Conservation (phyloP, 2,113 vertebrate genomes). For the Egretta garzetta region DNA sequence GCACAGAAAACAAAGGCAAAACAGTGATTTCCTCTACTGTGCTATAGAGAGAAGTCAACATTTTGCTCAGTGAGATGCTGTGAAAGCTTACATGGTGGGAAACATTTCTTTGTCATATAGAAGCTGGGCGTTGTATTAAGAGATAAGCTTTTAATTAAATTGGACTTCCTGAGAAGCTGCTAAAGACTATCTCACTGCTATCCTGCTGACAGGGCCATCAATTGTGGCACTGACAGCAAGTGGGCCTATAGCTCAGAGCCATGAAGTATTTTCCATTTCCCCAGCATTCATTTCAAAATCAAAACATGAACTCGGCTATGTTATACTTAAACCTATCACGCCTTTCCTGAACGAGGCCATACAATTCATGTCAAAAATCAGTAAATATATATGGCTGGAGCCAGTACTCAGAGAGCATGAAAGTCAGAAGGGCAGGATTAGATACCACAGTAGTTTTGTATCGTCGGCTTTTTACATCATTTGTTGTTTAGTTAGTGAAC, state of each 20-base stretch:
- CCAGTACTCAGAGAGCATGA: fast-evolving
- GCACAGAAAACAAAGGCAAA: neutral
- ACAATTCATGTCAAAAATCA: neutral
- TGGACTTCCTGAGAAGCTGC: neutral
- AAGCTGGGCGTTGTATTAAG: neutral
- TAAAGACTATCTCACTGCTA: neutral
- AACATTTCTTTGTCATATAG: neutral
- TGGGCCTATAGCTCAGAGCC: neutral
- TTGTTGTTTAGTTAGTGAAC: fast-evolving
- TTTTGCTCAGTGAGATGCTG: neutral
- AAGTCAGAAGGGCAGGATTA: neutral
- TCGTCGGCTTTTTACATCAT: neutral
- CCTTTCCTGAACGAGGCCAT: neutral
- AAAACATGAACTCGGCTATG: neutral
- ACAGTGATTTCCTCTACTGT: neutral
- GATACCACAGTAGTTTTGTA: fast-evolving
- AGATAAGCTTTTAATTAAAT: slow-evolving; percentile 34
- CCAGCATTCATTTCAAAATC: neutral
- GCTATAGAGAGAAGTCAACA: neutral
- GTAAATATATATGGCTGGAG: neutral
- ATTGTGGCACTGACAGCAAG: neutral
- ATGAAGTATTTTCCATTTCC: neutral
- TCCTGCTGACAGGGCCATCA: neutral
- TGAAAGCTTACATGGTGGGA: neutral
- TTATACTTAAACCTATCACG: neutral